A percentile compares a stretch with the other conserved stretches of the same genome.
Conservation (phyloP, 2,888 invertebrate species). For the Andrena minutula region DNA sequence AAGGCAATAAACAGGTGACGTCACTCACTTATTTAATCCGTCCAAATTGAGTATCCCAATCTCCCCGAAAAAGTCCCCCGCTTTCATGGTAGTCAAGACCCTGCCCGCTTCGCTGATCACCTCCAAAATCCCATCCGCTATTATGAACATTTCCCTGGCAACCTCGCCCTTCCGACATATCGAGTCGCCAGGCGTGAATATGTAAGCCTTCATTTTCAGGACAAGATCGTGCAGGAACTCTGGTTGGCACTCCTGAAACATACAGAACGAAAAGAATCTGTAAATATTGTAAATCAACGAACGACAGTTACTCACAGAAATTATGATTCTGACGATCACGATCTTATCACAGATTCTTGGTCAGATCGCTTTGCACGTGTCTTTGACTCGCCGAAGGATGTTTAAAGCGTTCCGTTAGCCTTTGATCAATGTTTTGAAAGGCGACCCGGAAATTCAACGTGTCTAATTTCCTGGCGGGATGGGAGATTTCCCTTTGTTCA, state of each 20-base stretch:
- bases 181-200: constrained; percentile 98
- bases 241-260: constrained; percentile 96
- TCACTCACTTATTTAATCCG: constrained; percentile 95
- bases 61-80: constrained; percentile 99
- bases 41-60: constrained; percentile 98
- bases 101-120: constrained; percentile 97
- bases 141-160: constrained; percentile 99
- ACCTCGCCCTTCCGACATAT: constrained; percentile 98
- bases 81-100: constrained; percentile 97
- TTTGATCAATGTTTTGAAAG: not conserved
- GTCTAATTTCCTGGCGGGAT: not conserved
- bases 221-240: constrained; percentile 98
- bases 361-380: too few species aligned
- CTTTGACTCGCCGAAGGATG: too few species aligned
- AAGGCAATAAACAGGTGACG: not conserved
- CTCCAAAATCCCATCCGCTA: constrained; percentile 98
- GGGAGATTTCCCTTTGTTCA: constrained; percentile 27
- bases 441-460: not conserved
- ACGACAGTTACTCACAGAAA: too few species aligned
- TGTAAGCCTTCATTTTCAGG: constrained; percentile 98
- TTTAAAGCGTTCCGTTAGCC: not conserved
- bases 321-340: too few species aligned
- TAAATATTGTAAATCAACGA: too few species aligned
- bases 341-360: too few species aligned
- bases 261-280: not conserved